A percentile compares a stretch with the other conserved stretches of the same genome.
These are phyloP conservation scores for Xylota segnis DNA, from an alignment of 2,888 invertebrate genomes.

Conservation along the genomic window DNA sequence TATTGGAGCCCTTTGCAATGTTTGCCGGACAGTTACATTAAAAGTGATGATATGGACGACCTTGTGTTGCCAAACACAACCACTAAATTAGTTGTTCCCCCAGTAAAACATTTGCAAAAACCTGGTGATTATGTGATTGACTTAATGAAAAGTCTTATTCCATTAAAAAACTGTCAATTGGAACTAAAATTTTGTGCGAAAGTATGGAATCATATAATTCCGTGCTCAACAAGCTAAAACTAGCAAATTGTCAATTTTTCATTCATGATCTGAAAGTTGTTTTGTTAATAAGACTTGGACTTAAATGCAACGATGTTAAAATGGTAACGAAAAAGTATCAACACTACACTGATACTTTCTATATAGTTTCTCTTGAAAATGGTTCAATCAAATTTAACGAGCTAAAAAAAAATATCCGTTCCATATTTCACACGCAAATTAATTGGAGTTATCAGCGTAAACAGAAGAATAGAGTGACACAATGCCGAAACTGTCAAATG, in stretches of 20 bases:
- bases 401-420: constrained; percentile 1
- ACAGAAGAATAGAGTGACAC: not conserved
- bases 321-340: not conserved
- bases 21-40: constrained; percentile 7
- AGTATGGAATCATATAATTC: too few relatives aligned
- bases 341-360: constrained; percentile 4
- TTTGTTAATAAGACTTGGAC: not conserved
- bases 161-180: too few relatives aligned
- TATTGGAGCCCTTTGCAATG: constrained; percentile 12
- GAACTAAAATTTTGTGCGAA: too few relatives aligned
- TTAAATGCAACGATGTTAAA: not conserved
- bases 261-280: too few relatives aligned
- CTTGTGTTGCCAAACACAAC: constrained; percentile 8
- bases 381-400: not conserved
- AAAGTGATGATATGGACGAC: constrained; percentile 28
- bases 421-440: not conserved
- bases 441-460: not conserved
- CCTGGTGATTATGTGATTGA: too few relatives aligned
- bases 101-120: too few relatives aligned
- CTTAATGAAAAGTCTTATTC: too few relatives aligned
- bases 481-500: not conserved
- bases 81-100: constrained; percentile 17
- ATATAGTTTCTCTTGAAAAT: constrained; percentile 2
- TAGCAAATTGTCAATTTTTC: too few relatives aligned
- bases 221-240: too few relatives aligned